phyloP scores from a whole-genome alignment of 2,888 invertebrate species.

The Cosmia pyralina region DNA sequence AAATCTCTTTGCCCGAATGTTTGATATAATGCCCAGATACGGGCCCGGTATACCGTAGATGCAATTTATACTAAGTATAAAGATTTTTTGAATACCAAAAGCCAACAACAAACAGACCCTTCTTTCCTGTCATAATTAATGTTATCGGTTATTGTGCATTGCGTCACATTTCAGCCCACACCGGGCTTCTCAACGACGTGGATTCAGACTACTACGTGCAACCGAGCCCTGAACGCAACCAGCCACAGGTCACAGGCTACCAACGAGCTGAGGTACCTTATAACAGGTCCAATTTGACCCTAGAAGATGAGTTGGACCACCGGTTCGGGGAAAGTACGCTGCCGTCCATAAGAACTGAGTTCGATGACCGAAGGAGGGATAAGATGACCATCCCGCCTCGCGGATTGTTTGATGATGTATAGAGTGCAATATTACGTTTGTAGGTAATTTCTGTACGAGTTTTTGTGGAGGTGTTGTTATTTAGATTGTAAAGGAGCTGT shows the following conservation, averaged over 20 bases:
- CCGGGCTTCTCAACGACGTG: slow-evolving; percentile 94
- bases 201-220: slow-evolving; percentile 93
- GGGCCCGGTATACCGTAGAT: neutral
- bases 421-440: slow-evolving; percentile 61
- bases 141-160: slow-evolving; percentile 87
- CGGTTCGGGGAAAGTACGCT: slow-evolving; percentile 92
- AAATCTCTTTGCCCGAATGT: neutral
- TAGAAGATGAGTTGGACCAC: slow-evolving; percentile 91
- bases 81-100: slow-evolving; percentile 30
- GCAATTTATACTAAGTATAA: neutral
- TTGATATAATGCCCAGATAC: neutral
- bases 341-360: slow-evolving; percentile 77
- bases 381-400: slow-evolving; percentile 93
- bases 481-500: neutral
- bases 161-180: slow-evolving; percentile 91
- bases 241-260: slow-evolving; percentile 71
- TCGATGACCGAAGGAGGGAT: slow-evolving; percentile 75
- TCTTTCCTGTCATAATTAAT: slow-evolving; percentile 69
- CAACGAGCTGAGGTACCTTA: slow-evolving; percentile 78
- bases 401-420: slow-evolving; percentile 96
- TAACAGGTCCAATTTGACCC: slow-evolving; percentile 72
- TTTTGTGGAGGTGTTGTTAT: slow-evolving; percentile 44
- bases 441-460: slow-evolving; percentile 22
- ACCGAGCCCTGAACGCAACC: slow-evolving; percentile 81
- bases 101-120: slow-evolving; percentile 51